A percentile compares a stretch with the other conserved stretches of the same genome.
These are phyloP conservation scores for Coluber constrictor DNA, from an alignment of 2,797 vertebrate species.

Conservation along the genomic window DNA sequence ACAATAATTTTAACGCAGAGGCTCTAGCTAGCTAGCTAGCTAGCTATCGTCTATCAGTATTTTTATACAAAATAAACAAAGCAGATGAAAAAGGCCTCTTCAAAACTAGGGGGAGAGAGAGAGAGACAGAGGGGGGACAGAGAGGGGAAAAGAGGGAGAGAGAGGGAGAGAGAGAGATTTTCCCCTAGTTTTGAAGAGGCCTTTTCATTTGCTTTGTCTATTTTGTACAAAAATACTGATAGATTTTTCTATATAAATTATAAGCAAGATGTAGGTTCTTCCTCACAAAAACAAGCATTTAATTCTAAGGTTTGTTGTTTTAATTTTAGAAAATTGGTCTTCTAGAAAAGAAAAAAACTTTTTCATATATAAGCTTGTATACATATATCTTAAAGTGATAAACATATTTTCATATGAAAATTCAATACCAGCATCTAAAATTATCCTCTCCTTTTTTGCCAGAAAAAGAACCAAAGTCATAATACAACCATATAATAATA, in stretches of 20 bases:
- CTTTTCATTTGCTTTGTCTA: neutral
- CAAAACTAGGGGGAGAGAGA: too few species aligned
- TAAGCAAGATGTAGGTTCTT: neutral
- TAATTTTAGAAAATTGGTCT: neutral
- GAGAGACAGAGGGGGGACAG: too few species aligned
- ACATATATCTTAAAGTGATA: neutral
- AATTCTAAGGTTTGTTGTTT: neutral
- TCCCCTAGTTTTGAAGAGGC: neutral
- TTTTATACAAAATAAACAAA: neutral
- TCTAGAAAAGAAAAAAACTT: neutral
- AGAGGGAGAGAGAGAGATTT: neutral
- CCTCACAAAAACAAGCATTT: neutral
- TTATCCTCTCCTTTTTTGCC: neutral
- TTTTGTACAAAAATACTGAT: neutral
- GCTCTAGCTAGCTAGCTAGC: too few species aligned
- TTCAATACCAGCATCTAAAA: neutral
- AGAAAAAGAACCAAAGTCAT: neutral
- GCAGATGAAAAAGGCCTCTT: neutral
- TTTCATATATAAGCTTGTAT: neutral
- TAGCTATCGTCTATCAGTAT: neutral
- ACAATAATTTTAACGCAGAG: neutral
- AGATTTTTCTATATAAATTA: neutral
- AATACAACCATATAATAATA: neutral
- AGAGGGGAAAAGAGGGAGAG: too few species aligned
- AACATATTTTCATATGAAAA: neutral